Percentiles rank a stretch among this genome's conserved stretches.
These are phyloP conservation scores for Lithosia quadra DNA, from an alignment of 2,888 invertebrate genomes.

Conservation along the genomic window DNA sequence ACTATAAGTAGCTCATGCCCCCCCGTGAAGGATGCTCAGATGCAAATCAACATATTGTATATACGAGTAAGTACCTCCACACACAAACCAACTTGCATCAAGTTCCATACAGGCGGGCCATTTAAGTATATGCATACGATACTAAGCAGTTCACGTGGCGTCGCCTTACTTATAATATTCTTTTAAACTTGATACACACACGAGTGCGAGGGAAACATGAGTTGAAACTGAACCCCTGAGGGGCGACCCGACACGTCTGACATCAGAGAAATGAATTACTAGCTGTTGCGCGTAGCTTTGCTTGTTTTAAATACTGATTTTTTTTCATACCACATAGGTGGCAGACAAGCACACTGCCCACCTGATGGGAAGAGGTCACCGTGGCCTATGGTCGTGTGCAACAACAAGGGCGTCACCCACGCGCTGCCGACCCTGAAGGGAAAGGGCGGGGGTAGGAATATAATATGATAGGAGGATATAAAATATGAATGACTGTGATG, in stretches of 20 bases:
- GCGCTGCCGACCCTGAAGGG: no score
- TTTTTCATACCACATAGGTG: no score
- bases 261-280: neutral
- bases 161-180: neutral
- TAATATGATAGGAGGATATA: no score
- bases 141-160: neutral
- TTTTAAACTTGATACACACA: conserved; percentile 5
- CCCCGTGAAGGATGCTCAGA: no score
- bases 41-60: no score
- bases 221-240: neutral
- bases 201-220: neutral
- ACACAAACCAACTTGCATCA: neutral
- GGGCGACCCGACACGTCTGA: neutral
- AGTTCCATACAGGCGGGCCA: neutral
- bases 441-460: no score
- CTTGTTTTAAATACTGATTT: neutral
- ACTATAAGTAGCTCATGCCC: no score
- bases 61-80: neutral
- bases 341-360: no score
- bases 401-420: no score
- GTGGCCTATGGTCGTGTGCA: no score
- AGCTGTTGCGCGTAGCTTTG: neutral
- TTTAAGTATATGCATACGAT: neutral
- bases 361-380: no score
- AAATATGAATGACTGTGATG: no score